Evolutionary conservation across 2,113 vertebrate genomes (phyloP).

Genomic region (Solea solea): DNA sequence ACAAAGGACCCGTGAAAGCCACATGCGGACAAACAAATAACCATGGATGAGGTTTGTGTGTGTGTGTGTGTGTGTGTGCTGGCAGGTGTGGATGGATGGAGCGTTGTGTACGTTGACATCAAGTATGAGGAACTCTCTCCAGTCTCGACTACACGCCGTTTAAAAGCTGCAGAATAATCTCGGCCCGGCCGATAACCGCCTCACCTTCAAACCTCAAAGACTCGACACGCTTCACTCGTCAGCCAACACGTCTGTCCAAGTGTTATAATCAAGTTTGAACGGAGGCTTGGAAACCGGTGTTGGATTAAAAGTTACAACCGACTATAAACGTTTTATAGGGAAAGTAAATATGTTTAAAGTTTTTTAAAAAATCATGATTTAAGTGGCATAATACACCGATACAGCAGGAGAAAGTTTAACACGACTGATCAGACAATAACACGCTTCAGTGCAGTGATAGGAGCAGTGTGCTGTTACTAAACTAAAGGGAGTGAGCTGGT

Average conservation of each 20-base stretch:
- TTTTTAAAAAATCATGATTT: background rate
- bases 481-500: conserved; percentile 45
- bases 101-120: conserved; percentile 1
- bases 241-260: background rate
- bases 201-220: conserved; percentile 10
- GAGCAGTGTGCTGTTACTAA: conserved; percentile 43
- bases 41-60: conserved; percentile 29
- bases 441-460: conserved; percentile 22
- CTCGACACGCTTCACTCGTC: background rate
- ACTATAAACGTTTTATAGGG: background rate
- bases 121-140: conserved; percentile 47
- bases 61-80: conserved; percentile 9
- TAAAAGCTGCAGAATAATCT: conserved; percentile 15
- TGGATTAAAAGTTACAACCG: too few species aligned
- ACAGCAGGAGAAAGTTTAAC: too few species aligned
- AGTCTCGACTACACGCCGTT: conserved; percentile 19
- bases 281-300: background rate
- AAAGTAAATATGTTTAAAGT: background rate
- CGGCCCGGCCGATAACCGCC: conserved; percentile 10
- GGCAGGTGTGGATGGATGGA: conserved; percentile 40
- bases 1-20: conserved; percentile 55
- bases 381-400: background rate
- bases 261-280: background rate
- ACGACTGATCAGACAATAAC: too few species aligned
- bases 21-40: conserved; percentile 63